A percentile compares a stretch with the other conserved stretches of the same genome.
Evolutionary conservation across 2,113 vertebrate genomes (phyloP).

Genomic region (Asarcornis scutulata): DNA sequence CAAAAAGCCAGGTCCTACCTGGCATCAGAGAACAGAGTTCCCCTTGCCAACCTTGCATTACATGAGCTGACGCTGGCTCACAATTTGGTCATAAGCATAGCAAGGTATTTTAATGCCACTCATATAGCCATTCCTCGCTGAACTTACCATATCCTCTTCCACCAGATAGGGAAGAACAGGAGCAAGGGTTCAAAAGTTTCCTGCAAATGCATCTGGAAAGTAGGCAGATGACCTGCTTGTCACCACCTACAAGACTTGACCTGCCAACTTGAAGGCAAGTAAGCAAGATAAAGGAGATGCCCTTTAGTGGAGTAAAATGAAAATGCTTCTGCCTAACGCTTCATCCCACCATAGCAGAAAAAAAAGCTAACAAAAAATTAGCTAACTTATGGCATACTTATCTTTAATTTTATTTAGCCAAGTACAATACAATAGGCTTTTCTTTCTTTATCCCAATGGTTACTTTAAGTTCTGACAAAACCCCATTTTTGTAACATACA

Average conservation of each 20-base stretch:
- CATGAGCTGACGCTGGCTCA: background rate
- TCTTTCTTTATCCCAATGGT: background rate
- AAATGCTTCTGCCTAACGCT: background rate
- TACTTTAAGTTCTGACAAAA: background rate
- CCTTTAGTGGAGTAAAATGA: background rate
- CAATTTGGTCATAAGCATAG: background rate
- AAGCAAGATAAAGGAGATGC: background rate
- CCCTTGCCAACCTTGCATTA: background rate
- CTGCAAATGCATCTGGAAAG: background rate
- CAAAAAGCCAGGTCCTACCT: background rate
- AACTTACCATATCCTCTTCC: background rate
- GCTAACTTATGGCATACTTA: background rate
- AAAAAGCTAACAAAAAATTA: background rate
- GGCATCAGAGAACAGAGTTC: background rate
- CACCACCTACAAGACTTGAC: background rate
- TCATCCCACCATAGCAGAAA: background rate
- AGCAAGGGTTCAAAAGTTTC: background rate
- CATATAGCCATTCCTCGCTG: background rate
- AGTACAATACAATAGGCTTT: background rate
- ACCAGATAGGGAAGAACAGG: background rate
- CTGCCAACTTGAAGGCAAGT: background rate
- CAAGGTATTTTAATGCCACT: background rate
- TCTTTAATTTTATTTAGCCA: background rate
- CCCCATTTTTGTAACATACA: background rate
- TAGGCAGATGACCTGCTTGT: background rate